phyloP scores from a whole-genome alignment of 2,797 vertebrate genomes.

The Ceryle rudis region DNA sequence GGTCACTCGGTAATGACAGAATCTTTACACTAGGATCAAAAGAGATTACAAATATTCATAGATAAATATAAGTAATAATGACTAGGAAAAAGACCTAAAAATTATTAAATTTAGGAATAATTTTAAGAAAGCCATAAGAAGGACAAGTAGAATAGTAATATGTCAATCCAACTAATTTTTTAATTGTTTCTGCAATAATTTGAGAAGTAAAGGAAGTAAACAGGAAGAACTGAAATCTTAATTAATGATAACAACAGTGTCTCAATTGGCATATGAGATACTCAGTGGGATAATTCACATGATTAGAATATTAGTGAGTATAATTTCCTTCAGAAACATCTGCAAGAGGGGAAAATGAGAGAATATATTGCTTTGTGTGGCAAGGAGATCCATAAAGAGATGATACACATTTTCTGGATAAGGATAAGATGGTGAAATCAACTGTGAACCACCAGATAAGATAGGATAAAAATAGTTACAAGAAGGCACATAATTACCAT shows the following conservation, averaged over 20 bases:
- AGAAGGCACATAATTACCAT: not conserved
- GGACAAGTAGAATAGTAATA: not conserved
- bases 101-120: not conserved
- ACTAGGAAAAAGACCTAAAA: not conserved
- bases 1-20: not conserved
- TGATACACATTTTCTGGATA: not conserved
- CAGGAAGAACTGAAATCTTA: slow-evolving; percentile 47
- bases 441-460: not conserved
- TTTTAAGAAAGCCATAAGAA: not conserved
- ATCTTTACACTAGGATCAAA: not conserved
- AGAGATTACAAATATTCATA: not conserved
- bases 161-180: not conserved
- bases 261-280: not conserved
- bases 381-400: not conserved
- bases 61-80: not conserved
- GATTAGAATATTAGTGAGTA: slow-evolving; percentile 14
- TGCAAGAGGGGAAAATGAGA: not conserved
- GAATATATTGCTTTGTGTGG: not conserved
- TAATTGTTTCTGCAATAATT: slow-evolving; percentile 23
- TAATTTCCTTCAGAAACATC: slow-evolving; percentile 2
- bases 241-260: slow-evolving; percentile 33
- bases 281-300: slow-evolving; percentile 32
- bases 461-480: not conserved
- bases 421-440: not conserved
- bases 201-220: slow-evolving; percentile 5